Evolutionary conservation across 2,113 vertebrate species (phyloP).

Genomic region (Psittacara wagleri): DNA sequence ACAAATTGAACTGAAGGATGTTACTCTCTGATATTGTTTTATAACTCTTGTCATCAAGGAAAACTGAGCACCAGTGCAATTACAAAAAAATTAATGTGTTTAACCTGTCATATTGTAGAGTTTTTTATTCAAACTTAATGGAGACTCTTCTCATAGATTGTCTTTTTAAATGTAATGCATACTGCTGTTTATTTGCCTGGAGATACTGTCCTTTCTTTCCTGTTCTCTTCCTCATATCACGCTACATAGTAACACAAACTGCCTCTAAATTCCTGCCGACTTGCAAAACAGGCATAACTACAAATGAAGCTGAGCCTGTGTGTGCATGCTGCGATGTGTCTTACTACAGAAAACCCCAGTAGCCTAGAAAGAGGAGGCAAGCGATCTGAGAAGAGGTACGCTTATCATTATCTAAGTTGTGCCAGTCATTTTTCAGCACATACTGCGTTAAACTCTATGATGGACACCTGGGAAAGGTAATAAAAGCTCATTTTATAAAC

Average conservation of each 20-base stretch:
- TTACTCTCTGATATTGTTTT: neutral
- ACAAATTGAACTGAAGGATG: neutral
- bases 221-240: neutral
- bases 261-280: neutral
- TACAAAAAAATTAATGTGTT: neutral
- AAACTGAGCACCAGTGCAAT: neutral
- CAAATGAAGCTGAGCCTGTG: neutral
- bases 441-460: constrained; percentile 7
- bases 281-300: constrained; percentile 3
- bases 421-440: constrained; percentile 8
- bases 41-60: neutral
- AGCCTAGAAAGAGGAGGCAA: neutral
- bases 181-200: neutral
- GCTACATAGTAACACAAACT: neutral
- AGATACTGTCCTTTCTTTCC: neutral
- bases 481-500: constrained; percentile 32
- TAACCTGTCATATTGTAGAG: neutral
- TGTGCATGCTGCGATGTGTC: neutral
- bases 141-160: neutral
- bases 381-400: neutral
- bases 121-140: neutral
- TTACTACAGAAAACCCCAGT: neutral
- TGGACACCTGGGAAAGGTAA: neutral
- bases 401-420: neutral
- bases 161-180: neutral